phyloP scores from a whole-genome alignment of 2,888 invertebrate species.

The Scaptomyza reducta region DNA sequence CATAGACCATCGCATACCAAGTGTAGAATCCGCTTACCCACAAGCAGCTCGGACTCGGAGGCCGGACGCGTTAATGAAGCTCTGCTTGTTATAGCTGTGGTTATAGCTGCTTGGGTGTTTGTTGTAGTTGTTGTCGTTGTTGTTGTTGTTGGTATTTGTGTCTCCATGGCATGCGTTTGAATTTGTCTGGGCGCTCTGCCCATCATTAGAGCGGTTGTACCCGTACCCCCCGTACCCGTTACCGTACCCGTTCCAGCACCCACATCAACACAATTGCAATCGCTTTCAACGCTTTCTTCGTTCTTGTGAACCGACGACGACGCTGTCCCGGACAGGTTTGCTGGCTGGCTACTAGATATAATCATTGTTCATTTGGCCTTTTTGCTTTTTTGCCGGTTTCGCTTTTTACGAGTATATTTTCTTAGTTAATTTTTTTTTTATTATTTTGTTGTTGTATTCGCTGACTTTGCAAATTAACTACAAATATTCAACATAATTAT shows the following conservation, averaged over 20 bases:
- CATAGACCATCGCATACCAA: constrained; percentile 4
- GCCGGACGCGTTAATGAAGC: constrained; percentile 77
- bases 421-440: constrained; percentile 2
- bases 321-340: constrained; percentile 60
- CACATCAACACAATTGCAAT: constrained; percentile 58
- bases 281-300: constrained; percentile 50
- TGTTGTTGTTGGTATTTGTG: constrained; percentile 21
- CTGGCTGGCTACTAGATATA: constrained; percentile 66
- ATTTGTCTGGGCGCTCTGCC: constrained; percentile 41
- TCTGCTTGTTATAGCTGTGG: constrained; percentile 48
- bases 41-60: constrained; percentile 69
- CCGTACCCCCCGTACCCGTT: constrained; percentile 4
- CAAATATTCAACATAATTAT: constrained; percentile 67
- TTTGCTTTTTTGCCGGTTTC: constrained; percentile 23
- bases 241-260: constrained; percentile 16
- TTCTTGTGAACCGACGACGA: constrained; percentile 40
- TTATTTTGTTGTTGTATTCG: constrained; percentile 19
- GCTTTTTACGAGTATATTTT: constrained; percentile 6
- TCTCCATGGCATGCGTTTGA: constrained; percentile 36
- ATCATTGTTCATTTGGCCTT: constrained; percentile 51
- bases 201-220: constrained; percentile 27
- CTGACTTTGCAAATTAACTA: constrained; percentile 61
- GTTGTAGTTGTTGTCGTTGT: constrained; percentile 14
- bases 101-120: background rate
- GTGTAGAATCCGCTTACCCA: constrained; percentile 64